Evolutionary conservation across 1,140 invertebrate genomes (phyloP).

Genomic region (Drosophila chauvacae): DNA sequence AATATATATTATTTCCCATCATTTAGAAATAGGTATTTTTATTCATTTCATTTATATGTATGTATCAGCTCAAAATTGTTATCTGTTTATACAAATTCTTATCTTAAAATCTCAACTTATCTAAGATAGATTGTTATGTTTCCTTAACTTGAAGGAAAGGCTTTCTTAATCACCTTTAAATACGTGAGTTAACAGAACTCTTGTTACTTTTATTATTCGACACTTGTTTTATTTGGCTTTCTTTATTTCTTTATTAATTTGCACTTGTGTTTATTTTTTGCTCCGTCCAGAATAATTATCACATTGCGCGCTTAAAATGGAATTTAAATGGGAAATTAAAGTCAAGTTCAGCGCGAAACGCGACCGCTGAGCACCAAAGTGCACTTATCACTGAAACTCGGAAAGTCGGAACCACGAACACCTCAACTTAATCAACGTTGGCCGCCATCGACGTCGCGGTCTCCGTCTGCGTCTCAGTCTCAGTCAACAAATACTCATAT

Average conservation of each 20-base stretch:
- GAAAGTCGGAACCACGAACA: constrained; percentile 36
- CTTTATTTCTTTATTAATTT: constrained; percentile 3
- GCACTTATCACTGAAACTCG: constrained; percentile 70
- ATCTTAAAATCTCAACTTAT: not conserved
- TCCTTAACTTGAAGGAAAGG: not conserved
- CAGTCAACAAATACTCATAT: constrained; percentile 15
- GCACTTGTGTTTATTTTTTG: constrained; percentile 7
- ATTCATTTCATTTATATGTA: not conserved
- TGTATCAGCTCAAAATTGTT: not conserved
- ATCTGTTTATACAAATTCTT: not conserved
- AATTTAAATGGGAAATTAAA: constrained; percentile 23
- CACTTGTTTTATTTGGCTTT: not conserved
- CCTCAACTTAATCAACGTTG: constrained; percentile 61
- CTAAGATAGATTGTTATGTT: not conserved
- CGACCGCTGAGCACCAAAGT: constrained; percentile 54
- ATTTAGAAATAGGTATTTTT: too few species aligned
- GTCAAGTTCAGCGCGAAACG: constrained; percentile 7
- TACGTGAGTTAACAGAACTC: not conserved
- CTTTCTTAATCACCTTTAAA: constrained; percentile 3
- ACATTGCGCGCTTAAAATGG: constrained; percentile 1
- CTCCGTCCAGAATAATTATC: constrained; percentile 8
- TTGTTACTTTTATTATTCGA: not conserved
- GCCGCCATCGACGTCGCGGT: constrained; percentile 23
- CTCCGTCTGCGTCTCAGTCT: constrained; percentile 5
- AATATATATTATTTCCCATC: too few species aligned